Conservation (phyloP, 2,888 invertebrate species). For the Pseudeuparius sepicola region DNA sequence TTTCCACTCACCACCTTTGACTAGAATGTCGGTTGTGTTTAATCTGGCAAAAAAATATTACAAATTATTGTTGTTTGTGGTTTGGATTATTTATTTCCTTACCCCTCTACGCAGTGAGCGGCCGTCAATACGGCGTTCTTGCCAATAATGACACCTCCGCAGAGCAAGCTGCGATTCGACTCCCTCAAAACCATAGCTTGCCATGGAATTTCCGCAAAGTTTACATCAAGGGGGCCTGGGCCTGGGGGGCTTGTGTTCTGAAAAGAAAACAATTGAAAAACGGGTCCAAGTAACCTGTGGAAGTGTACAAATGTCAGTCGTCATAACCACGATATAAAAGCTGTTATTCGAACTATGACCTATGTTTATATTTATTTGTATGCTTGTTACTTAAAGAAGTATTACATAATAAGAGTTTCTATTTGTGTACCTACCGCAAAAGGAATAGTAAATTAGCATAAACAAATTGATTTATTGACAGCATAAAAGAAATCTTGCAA, state of each 20-base stretch:
- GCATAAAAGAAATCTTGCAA: too few relatives aligned
- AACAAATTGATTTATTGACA: too few relatives aligned
- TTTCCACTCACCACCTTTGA: slow-evolving; percentile 79
- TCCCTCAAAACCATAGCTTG: slow-evolving; percentile 72
- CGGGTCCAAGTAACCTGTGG: slow-evolving; percentile 1
- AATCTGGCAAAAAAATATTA: slow-evolving; percentile 40
- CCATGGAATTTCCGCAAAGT: slow-evolving; percentile 80
- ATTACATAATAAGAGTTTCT: too few relatives aligned
- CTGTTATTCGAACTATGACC: too few relatives aligned
- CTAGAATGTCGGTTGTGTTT: slow-evolving; percentile 54
- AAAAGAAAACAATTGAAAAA: slow-evolving; percentile 6
- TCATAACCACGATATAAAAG: too few relatives aligned
- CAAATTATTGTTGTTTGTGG: too few relatives aligned
- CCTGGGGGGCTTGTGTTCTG: slow-evolving; percentile 46
- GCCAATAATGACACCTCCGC: slow-evolving; percentile 70
- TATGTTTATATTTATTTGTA: too few relatives aligned
- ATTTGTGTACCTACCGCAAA: too few relatives aligned
- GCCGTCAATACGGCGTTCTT: slow-evolving; percentile 65
- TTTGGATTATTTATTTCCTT: too few relatives aligned
- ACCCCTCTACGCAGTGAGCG: slow-evolving; percentile 76
- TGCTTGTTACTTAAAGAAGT: too few relatives aligned
- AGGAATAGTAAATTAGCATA: too few relatives aligned
- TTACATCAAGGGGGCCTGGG: slow-evolving; percentile 45
- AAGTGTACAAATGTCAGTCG: too few relatives aligned
- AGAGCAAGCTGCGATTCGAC: slow-evolving; percentile 60